Evolutionary conservation across 1,140 invertebrate genomes (phyloP), one percentile per base, ranked within the genome.

Genomic region (Dendrolimus punctatus): DNA sequence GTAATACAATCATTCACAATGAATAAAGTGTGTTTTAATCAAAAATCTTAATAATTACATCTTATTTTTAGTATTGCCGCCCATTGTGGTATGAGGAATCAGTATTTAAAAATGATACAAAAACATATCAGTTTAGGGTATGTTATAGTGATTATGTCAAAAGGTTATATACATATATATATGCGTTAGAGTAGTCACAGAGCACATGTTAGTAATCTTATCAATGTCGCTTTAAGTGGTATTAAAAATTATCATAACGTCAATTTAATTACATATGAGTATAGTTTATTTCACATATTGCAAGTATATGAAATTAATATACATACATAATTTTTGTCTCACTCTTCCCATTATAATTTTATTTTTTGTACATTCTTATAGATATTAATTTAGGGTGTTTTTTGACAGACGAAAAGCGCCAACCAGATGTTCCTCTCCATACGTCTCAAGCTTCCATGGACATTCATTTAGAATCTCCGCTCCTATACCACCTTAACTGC

Each of bases 41-140:
- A 23, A 23, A 7, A n/a, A 42, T n/a, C 6, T 42, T n/a, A 42
- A 7, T 42, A 42, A 45, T 45, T 45, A 9, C n/a, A 10, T 57
- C 73, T 71, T 72, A 71, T 74, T 80, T 80, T 82, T 82, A 80
- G 79, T 82, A 63, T 73, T 80, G 75, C 76, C 76, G 70, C 79
- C 79, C 46, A 66, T 80, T 66, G 75, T 78, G 65, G 69, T 80
- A 54, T 82, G 75, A 80, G 64, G 59, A 73, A 66, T 58, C 57
- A 65, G 66, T 57, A 73, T 65, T 55, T 55, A 66, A 63, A 55
- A 53, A 49, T 43, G 54, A 55, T 49, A 64, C 55, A 66, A 68
- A 69, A 63, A 64, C 67, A 68, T 62, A 52, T 55, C 65, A 62
- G 61, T 57, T 55, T 57, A 68, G 71, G 76, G 76, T 81, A 81